Conservation (phyloP, 2,113 vertebrate genomes). For the Megaceryle torquata region DNA sequence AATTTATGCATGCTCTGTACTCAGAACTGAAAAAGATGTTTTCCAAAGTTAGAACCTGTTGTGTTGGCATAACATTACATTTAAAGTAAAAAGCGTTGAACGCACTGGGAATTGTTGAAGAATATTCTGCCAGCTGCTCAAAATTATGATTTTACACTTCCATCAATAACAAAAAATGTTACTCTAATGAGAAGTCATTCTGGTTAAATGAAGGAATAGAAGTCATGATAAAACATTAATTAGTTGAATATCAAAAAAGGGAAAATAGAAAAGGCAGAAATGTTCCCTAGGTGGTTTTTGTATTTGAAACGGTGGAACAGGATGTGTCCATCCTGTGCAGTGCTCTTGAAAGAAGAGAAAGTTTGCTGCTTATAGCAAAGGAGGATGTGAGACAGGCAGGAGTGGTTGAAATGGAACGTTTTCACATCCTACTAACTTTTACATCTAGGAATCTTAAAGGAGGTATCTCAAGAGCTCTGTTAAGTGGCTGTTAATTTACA, state of each 20-base stretch:
- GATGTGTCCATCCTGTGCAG: neutral
- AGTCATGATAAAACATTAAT: neutral
- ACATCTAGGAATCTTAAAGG: constrained; percentile 15
- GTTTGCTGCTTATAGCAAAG: neutral
- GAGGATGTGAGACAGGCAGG: neutral
- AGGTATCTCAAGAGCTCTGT: neutral
- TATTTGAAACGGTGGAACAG: neutral
- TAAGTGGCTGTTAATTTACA: constrained; percentile 26
- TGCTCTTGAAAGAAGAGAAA: neutral
- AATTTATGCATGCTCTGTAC: neutral
- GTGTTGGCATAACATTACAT: constrained; percentile 58
- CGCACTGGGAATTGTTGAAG: constrained; percentile 49
- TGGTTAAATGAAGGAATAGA: constrained; percentile 20
- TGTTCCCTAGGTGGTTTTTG: neutral
- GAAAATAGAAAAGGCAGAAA: neutral
- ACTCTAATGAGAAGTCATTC: constrained; percentile 38
- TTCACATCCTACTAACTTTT: neutral
- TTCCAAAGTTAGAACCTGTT: constrained; percentile 61
- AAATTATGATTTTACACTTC: constrained; percentile 43
- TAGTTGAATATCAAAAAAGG: neutral
- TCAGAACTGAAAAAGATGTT: constrained; percentile 35
- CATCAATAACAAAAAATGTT: constrained; percentile 47
- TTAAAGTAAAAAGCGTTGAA: constrained; percentile 47
- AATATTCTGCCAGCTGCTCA: constrained; percentile 48
- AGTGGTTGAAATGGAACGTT: constrained; percentile 9